Percentiles rank a stretch among this genome's conserved stretches.
Evolutionary conservation across 2,888 invertebrate genomes (phyloP).

Genomic region (Eledone cirrhosa): DNA sequence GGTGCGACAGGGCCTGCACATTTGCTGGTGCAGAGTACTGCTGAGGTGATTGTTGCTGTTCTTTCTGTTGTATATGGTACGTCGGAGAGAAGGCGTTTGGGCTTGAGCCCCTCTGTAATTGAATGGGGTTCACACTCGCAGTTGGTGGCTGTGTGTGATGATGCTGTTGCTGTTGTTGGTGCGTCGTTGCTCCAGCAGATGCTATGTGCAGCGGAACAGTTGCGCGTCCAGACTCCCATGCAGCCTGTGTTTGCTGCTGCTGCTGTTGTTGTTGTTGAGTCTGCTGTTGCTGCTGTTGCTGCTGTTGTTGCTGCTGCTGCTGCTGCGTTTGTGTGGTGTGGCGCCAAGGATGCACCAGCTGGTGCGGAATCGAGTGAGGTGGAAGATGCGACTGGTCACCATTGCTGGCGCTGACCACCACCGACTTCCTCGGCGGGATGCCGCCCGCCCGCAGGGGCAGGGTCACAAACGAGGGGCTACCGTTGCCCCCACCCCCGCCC

Average conservation of each 20-base stretch:
- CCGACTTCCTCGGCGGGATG: not conserved
- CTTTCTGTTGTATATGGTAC: slow-evolving; percentile 33
- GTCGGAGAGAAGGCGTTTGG: slow-evolving; percentile 7
- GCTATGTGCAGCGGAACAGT: slow-evolving; percentile 34
- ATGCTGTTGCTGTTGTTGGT: slow-evolving; percentile 32
- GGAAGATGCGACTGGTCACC: slow-evolving; percentile 32
- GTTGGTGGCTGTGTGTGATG: slow-evolving; percentile 68
- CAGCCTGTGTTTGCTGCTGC: slow-evolving; percentile 74
- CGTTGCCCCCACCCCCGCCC: not conserved
- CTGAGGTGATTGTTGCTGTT: slow-evolving; percentile 36
- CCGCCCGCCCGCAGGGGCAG: not conserved
- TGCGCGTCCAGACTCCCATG: slow-evolving; percentile 83
- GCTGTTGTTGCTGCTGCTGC: slow-evolving; percentile 64
- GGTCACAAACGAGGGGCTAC: not conserved
- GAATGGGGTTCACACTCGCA: slow-evolving; percentile 4
- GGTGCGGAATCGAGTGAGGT: slow-evolving; percentile 27
- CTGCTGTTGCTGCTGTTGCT: slow-evolving; percentile 58
- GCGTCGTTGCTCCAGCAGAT: slow-evolving; percentile 36
- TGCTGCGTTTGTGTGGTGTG: slow-evolving; percentile 38
- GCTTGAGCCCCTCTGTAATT: slow-evolving; percentile 20
- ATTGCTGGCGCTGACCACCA: slow-evolving; percentile 14
- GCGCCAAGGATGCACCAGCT: slow-evolving; percentile 9
- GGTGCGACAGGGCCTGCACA: slow-evolving; percentile 35
- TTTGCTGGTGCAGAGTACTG: slow-evolving; percentile 36
- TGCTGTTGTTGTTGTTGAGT: slow-evolving; percentile 33